A percentile compares a stretch with the other conserved stretches of the same genome.
phyloP scores from a whole-genome alignment of 1,140 invertebrate species.

The Drosophila gunungcola region DNA sequence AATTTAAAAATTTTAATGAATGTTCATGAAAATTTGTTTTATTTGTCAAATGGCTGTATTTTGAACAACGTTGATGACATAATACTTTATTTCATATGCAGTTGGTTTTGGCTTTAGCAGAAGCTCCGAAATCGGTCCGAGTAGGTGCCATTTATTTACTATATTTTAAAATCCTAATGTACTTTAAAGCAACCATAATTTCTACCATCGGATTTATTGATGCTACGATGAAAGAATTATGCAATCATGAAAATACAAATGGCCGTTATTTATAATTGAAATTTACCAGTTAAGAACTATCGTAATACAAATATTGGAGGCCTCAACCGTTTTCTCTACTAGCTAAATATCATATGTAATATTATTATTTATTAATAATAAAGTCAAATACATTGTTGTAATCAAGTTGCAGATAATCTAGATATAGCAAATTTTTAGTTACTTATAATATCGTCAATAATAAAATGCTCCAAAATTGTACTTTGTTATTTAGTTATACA shows the following conservation, averaged over 20 bases:
- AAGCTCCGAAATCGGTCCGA: background rate
- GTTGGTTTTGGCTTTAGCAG: background rate
- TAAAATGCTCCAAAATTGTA: conserved; percentile 5
- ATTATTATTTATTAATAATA: conserved; percentile 13
- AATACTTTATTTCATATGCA: background rate
- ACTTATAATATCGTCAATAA: background rate
- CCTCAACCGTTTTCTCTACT: conserved; percentile 1
- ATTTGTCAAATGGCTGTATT: background rate
- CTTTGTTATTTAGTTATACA: conserved; percentile 41
- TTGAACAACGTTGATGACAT: background rate
- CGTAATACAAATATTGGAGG: background rate
- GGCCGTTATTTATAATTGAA: background rate
- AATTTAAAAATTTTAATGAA: background rate
- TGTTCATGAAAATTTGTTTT: background rate
- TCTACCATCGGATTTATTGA: background rate
- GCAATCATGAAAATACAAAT: background rate
- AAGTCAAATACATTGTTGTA: conserved; percentile 21
- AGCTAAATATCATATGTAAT: conserved; percentile 21
- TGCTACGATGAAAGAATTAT: background rate
- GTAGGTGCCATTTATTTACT: background rate
- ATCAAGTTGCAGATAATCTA: conserved; percentile 16
- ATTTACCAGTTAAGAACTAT: background rate
- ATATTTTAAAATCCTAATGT: background rate
- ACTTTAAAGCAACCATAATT: background rate
- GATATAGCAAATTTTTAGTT: conserved; percentile 5